phyloP scores from a whole-genome alignment of 2,888 invertebrate species.

The Ecliptopera silaceata region DNA sequence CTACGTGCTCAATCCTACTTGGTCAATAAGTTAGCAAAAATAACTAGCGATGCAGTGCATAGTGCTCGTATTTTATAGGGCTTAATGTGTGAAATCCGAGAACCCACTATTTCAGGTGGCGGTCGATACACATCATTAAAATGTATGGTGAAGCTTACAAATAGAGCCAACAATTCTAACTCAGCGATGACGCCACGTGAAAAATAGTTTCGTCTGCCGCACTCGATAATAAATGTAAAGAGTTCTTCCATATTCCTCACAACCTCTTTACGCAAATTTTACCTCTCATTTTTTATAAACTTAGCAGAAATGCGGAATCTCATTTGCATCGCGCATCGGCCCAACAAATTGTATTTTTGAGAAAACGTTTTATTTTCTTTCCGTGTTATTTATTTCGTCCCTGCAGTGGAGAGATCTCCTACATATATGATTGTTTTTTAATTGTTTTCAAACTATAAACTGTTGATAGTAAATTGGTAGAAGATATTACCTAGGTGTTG shows the following conservation, averaged over 20 bases:
- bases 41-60: too few species aligned
- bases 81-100: too few species aligned
- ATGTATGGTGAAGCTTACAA: neutral
- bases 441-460: too few species aligned
- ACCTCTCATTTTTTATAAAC: slow-evolving; percentile 5
- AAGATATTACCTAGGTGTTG: too few species aligned
- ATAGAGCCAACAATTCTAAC: neutral
- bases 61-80: too few species aligned
- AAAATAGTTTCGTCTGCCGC: neutral
- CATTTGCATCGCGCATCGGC: slow-evolving; percentile 21
- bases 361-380: too few species aligned
- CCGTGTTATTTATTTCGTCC: too few species aligned
- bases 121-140: neutral
- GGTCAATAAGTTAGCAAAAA: too few species aligned
- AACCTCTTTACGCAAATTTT: neutral
- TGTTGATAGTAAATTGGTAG: too few species aligned
- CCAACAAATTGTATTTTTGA: slow-evolving; percentile 20
- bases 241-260: neutral
- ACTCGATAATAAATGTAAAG: neutral
- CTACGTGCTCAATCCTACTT: too few species aligned
- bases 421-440: too few species aligned
- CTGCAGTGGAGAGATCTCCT: too few species aligned
- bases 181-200: neutral
- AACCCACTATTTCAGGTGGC: neutral
- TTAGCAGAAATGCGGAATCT: slow-evolving; percentile 12